phyloP scores from a whole-genome alignment of 2,888 invertebrate genomes.

The Phyllotreta striolata region DNA sequence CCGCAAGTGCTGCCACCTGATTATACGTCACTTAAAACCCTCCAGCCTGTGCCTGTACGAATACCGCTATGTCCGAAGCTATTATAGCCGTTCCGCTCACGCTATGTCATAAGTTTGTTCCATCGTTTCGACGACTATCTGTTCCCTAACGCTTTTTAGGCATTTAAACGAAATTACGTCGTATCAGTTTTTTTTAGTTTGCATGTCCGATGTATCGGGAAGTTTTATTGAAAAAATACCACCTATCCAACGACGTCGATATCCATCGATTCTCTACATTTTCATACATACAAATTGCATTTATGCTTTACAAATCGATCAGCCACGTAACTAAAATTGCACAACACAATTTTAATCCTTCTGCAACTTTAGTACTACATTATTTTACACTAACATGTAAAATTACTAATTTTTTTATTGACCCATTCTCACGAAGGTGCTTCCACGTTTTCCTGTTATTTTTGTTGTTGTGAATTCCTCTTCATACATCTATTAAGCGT shows the following conservation, averaged over 20 bases:
- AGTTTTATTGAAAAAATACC: constrained; percentile 6
- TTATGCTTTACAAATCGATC: no score
- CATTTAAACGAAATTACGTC: constrained; percentile 2
- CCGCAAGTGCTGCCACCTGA: constrained; percentile 62
- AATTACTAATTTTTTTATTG: no score
- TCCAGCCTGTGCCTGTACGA: constrained; percentile 47
- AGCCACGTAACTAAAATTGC: no score
- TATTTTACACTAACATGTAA: no score
- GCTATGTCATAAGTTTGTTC: constrained; percentile 45
- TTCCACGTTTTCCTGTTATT: constrained; percentile 11
- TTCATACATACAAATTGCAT: background rate
- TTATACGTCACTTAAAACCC: constrained; percentile 61
- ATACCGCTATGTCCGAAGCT: constrained; percentile 37
- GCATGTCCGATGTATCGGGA: background rate
- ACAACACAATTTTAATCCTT: no score
- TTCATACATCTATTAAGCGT: constrained; percentile 30
- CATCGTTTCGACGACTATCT: constrained; percentile 44
- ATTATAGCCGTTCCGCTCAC: constrained; percentile 53
- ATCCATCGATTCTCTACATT: background rate
- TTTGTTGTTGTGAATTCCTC: constrained; percentile 13
- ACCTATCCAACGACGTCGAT: background rate
- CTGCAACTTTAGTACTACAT: no score
- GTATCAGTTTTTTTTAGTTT: constrained; percentile 9
- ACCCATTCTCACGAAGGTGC: background rate
- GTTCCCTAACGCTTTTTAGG: constrained; percentile 26